Evolutionary conservation across 2,113 vertebrate genomes (phyloP), one percentile per base, ranked within the genome.

Genomic region (Leuciscus idus): DNA sequence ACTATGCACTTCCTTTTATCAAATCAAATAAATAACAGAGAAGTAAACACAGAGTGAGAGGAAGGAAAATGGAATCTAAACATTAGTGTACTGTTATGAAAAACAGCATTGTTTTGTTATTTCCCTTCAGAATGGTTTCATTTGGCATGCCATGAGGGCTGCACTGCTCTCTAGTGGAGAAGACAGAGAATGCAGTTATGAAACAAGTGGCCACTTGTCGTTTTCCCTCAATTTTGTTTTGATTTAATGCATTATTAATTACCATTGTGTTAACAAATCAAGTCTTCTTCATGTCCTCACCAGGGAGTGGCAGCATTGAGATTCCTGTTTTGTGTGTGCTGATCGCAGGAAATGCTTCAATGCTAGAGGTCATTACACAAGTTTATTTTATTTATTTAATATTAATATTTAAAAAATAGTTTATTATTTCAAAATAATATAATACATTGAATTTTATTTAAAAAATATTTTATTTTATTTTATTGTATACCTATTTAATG

Each of bases 321-420:
- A 97, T 97, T 83, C 97, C 97, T 0, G 97, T 97, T 46, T 90
- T 97, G 61, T 96, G 96, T 30, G 92, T 97, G 89, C 92, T 97
- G 28, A 95, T 97, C 0, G 92, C 93, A 43, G 97, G 97, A 12
- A 91, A 96, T 0, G 91, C 92, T 59, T 88, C 90, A 33, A 95
- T 96, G 93, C 36, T 97, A 74, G 90, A 96, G 95, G 97, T 97
- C 48, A 72, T 90, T 90, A 80, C 23, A 70, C 59, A 62, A 13
- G 36, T 11, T 52, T 13, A 59, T 52, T 75, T 55, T 0, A 46
- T 33, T 17, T 4, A 26, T 80, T n/a, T 26, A 62, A 43, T 10
- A 46, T 39, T 4, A 1, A 64, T 48, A 55, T 26, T 43, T 36
- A 6, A 43, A 43, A 43, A 43, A 39, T 6, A 39, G 36, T 39